phyloP scores from a whole-genome alignment of 2,113 vertebrate genomes.

The Chloropsis hardwickii region DNA sequence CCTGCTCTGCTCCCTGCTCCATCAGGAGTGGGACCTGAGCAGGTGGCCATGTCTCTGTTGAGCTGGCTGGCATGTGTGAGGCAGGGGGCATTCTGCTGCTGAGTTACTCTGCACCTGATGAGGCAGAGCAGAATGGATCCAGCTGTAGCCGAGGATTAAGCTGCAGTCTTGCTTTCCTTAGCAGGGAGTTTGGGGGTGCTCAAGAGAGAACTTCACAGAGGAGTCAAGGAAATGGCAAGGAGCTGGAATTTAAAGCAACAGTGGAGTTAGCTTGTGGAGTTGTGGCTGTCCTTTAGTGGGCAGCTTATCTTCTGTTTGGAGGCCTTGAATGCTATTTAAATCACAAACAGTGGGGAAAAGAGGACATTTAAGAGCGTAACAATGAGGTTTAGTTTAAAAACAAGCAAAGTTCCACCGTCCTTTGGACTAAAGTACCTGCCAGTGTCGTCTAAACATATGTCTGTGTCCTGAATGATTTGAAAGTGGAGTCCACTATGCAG shows the following conservation, averaged over 20 bases:
- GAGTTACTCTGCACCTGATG: neutral
- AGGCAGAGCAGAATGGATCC: neutral
- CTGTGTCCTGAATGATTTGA: neutral
- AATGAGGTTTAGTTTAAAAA: neutral
- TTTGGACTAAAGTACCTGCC: neutral
- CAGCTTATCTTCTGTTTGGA: neutral
- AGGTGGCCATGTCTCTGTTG: fast-evolving
- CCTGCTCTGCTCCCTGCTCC: neutral
- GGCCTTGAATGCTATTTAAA: neutral
- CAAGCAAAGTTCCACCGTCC: neutral
- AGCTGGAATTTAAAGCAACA: neutral
- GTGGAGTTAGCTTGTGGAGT: neutral
- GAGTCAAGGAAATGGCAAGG: neutral
- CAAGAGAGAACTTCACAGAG: neutral
- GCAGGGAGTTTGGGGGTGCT: neutral
- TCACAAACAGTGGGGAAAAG: fast-evolving
- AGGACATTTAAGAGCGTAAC: neutral
- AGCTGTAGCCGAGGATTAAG: neutral
- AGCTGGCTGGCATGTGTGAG: fast-evolving
- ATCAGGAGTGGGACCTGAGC: fast-evolving
- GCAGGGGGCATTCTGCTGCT: neutral
- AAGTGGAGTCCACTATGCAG: neutral
- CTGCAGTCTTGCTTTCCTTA: neutral
- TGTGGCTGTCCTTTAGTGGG: fast-evolving
- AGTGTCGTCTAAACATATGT: neutral